Evolutionary conservation across 2,113 vertebrate genomes (phyloP).

Genomic region (Panthera tigris): DNA sequence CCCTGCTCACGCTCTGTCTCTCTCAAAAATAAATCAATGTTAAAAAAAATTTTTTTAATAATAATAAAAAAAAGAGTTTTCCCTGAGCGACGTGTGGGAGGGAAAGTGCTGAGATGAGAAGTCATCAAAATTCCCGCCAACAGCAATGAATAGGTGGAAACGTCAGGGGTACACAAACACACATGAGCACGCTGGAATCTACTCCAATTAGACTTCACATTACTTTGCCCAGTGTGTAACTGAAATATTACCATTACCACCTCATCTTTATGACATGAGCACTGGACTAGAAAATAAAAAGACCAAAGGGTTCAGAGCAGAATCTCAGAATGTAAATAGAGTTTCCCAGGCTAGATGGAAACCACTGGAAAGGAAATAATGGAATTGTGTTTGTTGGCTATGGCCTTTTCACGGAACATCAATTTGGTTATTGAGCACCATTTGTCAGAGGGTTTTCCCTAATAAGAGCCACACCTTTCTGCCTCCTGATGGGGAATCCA

Average conservation of each 20-base stretch:
- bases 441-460: not conserved
- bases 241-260: not conserved
- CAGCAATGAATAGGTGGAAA: not conserved
- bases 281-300: not conserved
- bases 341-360: not conserved
- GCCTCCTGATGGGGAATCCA: not conserved
- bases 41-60: too few species aligned
- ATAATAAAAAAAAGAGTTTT: not conserved
- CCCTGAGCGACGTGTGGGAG: not conserved
- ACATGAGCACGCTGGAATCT: not conserved
- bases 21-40: too few species aligned
- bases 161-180: not conserved
- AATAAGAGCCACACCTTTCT: not conserved
- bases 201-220: not conserved
- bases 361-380: not conserved
- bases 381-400: not conserved
- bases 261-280: not conserved
- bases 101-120: not conserved
- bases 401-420: slow-evolving; percentile 28
- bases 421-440: not conserved
- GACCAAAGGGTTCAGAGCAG: not conserved
- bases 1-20: too few species aligned
- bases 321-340: not conserved
- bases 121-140: not conserved
- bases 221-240: not conserved